Conservation (phyloP, 1,140 invertebrate genomes). For the Glossosoma conforme region DNA sequence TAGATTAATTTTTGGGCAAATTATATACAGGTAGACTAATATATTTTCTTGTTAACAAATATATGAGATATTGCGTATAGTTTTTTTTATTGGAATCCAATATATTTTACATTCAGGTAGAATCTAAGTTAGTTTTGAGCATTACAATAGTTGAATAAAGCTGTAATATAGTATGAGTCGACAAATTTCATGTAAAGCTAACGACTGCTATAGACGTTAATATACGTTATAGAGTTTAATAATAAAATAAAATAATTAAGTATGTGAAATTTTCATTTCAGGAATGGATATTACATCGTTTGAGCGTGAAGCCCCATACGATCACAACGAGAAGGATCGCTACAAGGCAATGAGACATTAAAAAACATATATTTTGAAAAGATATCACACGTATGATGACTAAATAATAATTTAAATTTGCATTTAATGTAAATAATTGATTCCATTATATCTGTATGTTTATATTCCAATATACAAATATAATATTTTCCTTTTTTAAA, state of each 20-base stretch:
- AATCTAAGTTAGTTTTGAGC: neutral
- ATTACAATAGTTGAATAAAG: neutral
- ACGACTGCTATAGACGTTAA: neutral
- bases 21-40: too few relatives aligned
- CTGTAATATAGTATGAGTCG: neutral
- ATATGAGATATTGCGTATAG: too few relatives aligned
- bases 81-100: neutral
- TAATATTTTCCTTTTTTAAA: too few relatives aligned
- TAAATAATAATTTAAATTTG: too few relatives aligned
- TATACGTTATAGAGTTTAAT: neutral
- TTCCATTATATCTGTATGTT: too few relatives aligned
- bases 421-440: too few relatives aligned
- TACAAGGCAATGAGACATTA: slow-evolving; percentile 41
- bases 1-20: too few relatives aligned
- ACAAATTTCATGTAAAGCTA: neutral
- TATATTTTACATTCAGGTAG: neutral
- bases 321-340: slow-evolving; percentile 46
- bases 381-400: too few relatives aligned
- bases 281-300: slow-evolving; percentile 44
- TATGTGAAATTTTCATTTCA: slow-evolving; percentile 32
- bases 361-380: too few relatives aligned
- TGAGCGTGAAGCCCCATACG: slow-evolving; percentile 44
- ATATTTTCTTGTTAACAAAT: too few relatives aligned
- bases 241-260: neutral
- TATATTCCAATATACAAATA: too few relatives aligned